A percentile compares a stretch with the other conserved stretches of the same genome.
phyloP scores from a whole-genome alignment of 1,140 invertebrate species.

The Drosophila bifasciata region DNA sequence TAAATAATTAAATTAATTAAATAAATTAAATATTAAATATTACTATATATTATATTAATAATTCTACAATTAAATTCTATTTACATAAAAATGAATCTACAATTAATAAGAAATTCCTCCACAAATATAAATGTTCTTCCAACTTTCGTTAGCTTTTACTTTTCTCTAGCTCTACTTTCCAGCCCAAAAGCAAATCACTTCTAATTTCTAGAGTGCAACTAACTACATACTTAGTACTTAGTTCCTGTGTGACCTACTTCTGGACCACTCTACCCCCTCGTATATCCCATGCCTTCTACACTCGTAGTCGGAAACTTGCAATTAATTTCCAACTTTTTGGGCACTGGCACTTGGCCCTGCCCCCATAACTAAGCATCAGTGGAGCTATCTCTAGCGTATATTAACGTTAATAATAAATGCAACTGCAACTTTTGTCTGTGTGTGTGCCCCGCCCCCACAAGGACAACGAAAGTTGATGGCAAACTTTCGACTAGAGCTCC shows the following conservation, averaged over 20 bases:
- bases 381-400: conserved; percentile 20
- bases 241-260: conserved; percentile 3
- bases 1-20: no score
- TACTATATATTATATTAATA: no score
- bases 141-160: no score
- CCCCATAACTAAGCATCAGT: conserved; percentile 25
- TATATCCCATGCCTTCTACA: conserved; percentile 19
- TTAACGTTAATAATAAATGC: conserved; percentile 66
- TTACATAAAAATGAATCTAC: no score
- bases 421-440: conserved; percentile 56
- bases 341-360: conserved; percentile 16
- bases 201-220: no score
- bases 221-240: no score
- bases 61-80: no score
- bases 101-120: no score
- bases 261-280: conserved; percentile 6
- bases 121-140: no score
- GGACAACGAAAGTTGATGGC: conserved; percentile 34
- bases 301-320: conserved; percentile 16
- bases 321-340: conserved; percentile 54
- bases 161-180: no score
- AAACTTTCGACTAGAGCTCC: conserved; percentile 24
- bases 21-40: no score
- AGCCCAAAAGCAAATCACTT: no score
- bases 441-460: neutral